phyloP scores from a whole-genome alignment of 2,113 vertebrate genomes.

The Etia nguti region DNA sequence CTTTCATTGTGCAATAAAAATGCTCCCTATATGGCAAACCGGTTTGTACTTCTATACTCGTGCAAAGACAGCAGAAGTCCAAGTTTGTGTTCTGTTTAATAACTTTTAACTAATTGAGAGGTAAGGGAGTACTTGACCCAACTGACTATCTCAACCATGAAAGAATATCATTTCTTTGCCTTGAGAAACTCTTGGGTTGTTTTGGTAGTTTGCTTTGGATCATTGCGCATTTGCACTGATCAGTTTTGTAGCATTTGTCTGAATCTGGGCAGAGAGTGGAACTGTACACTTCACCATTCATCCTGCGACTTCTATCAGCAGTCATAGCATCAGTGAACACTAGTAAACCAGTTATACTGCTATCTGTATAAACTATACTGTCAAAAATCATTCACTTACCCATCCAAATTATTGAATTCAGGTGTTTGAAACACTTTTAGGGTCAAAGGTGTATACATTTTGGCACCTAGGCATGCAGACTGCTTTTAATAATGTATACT shows the following conservation, averaged over 20 bases:
- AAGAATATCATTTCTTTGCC: not conserved
- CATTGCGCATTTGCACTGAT: not conserved
- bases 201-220: not conserved
- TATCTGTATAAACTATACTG: not conserved
- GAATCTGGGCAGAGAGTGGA: not conserved
- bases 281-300: not conserved
- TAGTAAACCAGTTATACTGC: not conserved
- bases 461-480: accelerated
- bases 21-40: not conserved
- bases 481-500: no score
- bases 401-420: not conserved
- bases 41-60: not conserved
- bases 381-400: not conserved
- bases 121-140: not conserved
- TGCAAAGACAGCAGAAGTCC: not conserved
- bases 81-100: not conserved
- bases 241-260: not conserved
- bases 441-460: not conserved
- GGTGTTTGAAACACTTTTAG: not conserved
- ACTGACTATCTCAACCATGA: not conserved
- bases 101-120: not conserved
- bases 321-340: not conserved
- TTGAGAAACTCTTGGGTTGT: not conserved
- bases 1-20: not conserved
- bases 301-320: not conserved